Percentiles rank a stretch among this genome's conserved stretches.
These are phyloP conservation scores for Leptinotarsa tumamoca DNA, from an alignment of 2,888 invertebrate genomes.

Conservation along the genomic window DNA sequence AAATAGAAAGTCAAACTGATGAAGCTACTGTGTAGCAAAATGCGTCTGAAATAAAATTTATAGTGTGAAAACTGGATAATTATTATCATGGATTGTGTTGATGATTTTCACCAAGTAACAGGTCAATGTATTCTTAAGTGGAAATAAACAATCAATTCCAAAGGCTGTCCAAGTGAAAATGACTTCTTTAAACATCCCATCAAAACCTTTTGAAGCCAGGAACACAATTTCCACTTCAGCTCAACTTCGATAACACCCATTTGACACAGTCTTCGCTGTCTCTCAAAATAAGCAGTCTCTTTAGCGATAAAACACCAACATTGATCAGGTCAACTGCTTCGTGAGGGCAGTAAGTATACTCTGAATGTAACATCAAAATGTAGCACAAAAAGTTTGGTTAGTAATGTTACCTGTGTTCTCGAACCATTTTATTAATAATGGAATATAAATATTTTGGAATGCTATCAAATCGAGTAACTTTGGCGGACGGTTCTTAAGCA, in stretches of 20 bases:
- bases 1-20: no score
- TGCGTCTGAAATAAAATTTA: no score
- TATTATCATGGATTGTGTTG: no score
- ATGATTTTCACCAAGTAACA: no score
- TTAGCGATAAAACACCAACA: constrained; percentile 12
- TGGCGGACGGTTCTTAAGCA: no score
- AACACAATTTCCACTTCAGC: constrained; percentile 2
- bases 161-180: no score
- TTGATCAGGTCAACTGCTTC: constrained; percentile 17
- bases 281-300: constrained; percentile 3
- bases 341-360: constrained; percentile 12
- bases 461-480: constrained; percentile 8
- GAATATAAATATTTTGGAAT: background rate
- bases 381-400: background rate
- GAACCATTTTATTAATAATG: background rate
- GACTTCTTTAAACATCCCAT: no score
- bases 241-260: background rate
- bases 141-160: no score
- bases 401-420: background rate
- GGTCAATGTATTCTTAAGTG: no score
- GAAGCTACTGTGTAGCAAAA: no score
- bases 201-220: background rate
- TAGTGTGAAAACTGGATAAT: no score
- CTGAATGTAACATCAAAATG: constrained; percentile 9
- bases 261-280: background rate